Evolutionary conservation across 2,797 vertebrate species (phyloP).

Genomic region (Muraenolepis orangiensis): DNA sequence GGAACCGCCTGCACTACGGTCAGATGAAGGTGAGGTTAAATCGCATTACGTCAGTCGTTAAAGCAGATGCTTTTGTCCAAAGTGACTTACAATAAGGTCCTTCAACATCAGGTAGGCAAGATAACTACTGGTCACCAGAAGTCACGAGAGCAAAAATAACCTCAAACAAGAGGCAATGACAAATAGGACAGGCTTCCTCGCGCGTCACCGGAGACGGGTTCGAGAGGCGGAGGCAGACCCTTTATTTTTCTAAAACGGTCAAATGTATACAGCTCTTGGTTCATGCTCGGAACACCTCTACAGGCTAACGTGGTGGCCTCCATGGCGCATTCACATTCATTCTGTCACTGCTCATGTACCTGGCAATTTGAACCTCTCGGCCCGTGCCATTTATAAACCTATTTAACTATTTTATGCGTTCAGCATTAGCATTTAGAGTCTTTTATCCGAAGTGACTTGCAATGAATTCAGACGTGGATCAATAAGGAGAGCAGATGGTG

Average conservation of each 20-base stretch:
- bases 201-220: no score
- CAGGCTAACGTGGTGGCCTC: neutral
- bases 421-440: neutral
- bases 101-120: no score
- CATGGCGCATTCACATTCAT: no score
- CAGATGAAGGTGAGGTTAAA: conserved; percentile 83
- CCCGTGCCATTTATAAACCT: neutral
- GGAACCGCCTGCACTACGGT: conserved; percentile 85
- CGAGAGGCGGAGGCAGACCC: neutral
- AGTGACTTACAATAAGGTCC: no score
- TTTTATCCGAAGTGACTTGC: neutral
- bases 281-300: no score
- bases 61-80: no score
- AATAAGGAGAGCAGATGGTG: neutral
- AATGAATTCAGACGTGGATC: neutral
- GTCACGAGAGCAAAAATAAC: no score
- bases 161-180: no score
- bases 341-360: neutral
- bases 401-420: neutral
- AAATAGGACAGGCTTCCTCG: no score
- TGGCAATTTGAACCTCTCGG: neutral
- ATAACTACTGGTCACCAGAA: no score
- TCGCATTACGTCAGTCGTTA: no score
- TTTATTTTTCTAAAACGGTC: neutral
- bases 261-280: neutral